phyloP scores from a whole-genome alignment of 1,140 invertebrate species.

The Globodera rostochiensis region DNA sequence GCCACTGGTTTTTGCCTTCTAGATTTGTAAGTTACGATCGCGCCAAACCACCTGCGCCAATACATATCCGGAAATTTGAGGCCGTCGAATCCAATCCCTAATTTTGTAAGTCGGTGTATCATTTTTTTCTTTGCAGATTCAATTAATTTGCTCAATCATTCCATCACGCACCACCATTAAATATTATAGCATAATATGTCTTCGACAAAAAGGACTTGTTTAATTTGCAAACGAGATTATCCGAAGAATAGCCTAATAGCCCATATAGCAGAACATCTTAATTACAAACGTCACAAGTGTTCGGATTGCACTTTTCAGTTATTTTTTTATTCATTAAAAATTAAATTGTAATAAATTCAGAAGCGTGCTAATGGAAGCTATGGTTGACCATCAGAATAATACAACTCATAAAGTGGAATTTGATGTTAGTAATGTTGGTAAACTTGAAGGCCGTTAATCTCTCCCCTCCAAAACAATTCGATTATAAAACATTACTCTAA shows the following conservation, averaged over 20 bases:
- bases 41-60: no score
- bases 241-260: slow-evolving; percentile 9
- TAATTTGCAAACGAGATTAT: slow-evolving; percentile 17
- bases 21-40: no score
- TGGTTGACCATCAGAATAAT: slow-evolving; percentile 25
- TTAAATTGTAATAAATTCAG: background rate
- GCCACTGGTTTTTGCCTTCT: no score
- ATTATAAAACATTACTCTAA: background rate
- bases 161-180: no score
- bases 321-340: slow-evolving; percentile 2
- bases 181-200: background rate
- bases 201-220: slow-evolving; percentile 5
- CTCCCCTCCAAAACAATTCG: background rate
- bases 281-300: slow-evolving; percentile 27
- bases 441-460: no score
- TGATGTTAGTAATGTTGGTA: slow-evolving; percentile 5
- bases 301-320: slow-evolving; percentile 17
- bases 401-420: slow-evolving; percentile 16
- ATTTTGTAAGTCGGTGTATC: no score
- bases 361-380: slow-evolving; percentile 18
- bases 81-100: no score
- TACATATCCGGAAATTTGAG: no score
- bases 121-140: no score
- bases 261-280: slow-evolving; percentile 20
- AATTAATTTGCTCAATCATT: no score